These are phyloP conservation scores for Calidris pugnax DNA, from an alignment of 2,113 vertebrate genomes.

Conservation along the genomic window DNA sequence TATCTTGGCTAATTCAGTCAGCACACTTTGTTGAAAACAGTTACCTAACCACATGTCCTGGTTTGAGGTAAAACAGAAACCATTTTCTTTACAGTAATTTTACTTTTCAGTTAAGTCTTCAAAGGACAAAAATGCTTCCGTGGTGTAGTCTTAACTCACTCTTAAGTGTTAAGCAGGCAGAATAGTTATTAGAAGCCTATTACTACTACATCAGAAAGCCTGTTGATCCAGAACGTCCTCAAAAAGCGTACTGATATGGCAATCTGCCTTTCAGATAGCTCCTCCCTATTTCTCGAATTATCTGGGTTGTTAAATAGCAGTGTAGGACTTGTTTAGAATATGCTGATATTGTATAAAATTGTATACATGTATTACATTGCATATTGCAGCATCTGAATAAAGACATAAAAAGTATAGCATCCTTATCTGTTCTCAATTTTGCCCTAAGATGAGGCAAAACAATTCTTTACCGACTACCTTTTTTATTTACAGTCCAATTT, in stretches of 20 bases:
- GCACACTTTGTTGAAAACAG: neutral
- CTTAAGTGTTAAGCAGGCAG: neutral
- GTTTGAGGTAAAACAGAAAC: neutral
- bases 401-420: neutral
- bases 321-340: neutral
- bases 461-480: neutral
- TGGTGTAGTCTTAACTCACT: neutral
- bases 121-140: neutral
- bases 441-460: neutral
- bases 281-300: neutral
- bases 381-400: neutral
- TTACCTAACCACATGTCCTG: neutral
- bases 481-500: neutral
- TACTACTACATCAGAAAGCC: neutral
- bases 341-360: neutral
- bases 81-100: neutral
- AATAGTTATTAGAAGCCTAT: neutral
- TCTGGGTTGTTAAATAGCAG: neutral
- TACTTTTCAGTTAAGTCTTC: neutral
- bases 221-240: rapidly evolving
- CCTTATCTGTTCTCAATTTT: neutral
- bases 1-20: neutral
- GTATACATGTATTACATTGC: neutral
- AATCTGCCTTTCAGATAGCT: neutral
- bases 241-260: neutral